These are phyloP conservation scores for Falco peregrinus DNA, from an alignment of 2,797 vertebrate genomes.

Conservation along the genomic window DNA sequence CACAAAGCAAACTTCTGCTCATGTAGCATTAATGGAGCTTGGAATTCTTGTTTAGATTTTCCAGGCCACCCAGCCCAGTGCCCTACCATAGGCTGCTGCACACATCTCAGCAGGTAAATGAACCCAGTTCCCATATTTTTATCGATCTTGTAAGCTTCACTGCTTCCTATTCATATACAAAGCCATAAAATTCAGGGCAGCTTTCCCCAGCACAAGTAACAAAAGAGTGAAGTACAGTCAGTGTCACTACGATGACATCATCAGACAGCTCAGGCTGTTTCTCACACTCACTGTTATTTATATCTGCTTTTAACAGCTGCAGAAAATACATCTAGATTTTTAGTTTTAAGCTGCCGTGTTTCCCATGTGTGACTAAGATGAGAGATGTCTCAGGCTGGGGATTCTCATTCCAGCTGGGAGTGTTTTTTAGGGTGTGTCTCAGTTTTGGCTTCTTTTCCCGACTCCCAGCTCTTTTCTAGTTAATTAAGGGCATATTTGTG, in stretches of 20 bases:
- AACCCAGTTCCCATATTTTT: background rate
- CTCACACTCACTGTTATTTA: conserved; percentile 29
- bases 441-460: conserved; percentile 43
- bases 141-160: background rate
- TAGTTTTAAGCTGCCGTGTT: background rate
- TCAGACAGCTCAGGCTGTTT: conserved; percentile 14
- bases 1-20: background rate
- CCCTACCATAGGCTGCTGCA: background rate
- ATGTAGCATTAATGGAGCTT: background rate
- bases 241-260: background rate
- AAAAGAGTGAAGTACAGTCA: background rate
- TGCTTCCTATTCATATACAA: background rate
- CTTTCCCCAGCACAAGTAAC: background rate
- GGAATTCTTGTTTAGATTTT: background rate
- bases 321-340: conserved; percentile 3
- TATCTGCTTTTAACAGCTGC: conserved; percentile 50
- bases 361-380: conserved; percentile 51
- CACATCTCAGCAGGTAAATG: background rate
- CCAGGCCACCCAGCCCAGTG: background rate
- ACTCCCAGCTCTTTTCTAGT: conserved; percentile 34
- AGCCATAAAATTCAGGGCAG: background rate
- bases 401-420: conserved; percentile 57
- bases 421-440: conserved; percentile 53
- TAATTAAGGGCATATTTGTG: conserved; percentile 58
- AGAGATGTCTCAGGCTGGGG: conserved; percentile 39